Conservation (phyloP, 1,140 invertebrate genomes). For the Notospermus geniculatus region DNA sequence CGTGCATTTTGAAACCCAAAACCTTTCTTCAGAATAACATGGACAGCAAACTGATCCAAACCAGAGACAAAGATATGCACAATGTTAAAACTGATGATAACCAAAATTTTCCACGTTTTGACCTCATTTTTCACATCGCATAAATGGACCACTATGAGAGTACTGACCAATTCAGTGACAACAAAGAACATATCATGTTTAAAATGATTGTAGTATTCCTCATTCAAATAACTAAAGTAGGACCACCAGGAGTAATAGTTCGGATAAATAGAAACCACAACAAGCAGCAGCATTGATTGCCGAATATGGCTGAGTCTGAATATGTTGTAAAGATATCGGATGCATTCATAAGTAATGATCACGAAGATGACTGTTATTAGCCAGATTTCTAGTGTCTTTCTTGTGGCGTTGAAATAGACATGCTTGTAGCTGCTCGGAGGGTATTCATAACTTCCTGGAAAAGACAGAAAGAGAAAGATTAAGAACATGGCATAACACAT, state of each 20-base stretch:
- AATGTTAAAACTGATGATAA: constrained; percentile 66
- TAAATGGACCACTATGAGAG: constrained; percentile 59
- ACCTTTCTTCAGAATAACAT: constrained; percentile 70
- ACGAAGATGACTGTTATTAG: constrained; percentile 66
- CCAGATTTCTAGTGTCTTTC: constrained; percentile 77
- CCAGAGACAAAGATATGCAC: constrained; percentile 72
- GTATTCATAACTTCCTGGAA: constrained; percentile 70
- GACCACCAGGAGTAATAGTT: constrained; percentile 85
- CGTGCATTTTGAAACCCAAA: constrained; percentile 62
- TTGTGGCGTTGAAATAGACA: constrained; percentile 79
- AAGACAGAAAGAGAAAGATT: constrained; percentile 28
- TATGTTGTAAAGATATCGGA: constrained; percentile 59
- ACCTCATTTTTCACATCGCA: constrained; percentile 61
- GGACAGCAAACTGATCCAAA: constrained; percentile 73
- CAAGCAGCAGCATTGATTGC: constrained; percentile 69
- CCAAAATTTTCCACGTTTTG: constrained; percentile 64
- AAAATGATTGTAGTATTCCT: constrained; percentile 68
- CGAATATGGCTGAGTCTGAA: constrained; percentile 61
- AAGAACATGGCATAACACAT: neutral
- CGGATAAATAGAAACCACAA: constrained; percentile 70
- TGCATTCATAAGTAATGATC: constrained; percentile 69
- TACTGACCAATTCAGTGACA: constrained; percentile 70
- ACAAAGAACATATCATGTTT: constrained; percentile 69
- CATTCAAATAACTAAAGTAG: constrained; percentile 81
- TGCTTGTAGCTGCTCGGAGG: constrained; percentile 67